Percentiles rank a stretch among this genome's conserved stretches.
Evolutionary conservation across 2,113 vertebrate genomes (phyloP).

Genomic region (Romanogobio albipinnatus): DNA sequence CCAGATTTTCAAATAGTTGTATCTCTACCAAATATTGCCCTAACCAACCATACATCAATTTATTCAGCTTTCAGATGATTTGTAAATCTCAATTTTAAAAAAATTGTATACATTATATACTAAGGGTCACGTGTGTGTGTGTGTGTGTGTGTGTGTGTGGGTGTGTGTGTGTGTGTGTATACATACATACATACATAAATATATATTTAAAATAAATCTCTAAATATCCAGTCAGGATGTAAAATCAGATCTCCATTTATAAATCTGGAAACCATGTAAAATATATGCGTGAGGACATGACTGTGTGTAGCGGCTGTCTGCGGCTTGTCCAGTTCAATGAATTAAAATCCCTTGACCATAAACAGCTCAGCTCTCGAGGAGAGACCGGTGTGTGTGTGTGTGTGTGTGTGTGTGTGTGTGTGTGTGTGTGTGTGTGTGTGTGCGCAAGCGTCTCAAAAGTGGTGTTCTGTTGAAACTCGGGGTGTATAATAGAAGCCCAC

Average conservation of each 20-base stretch:
- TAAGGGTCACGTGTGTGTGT: no score
- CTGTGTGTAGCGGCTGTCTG: background rate
- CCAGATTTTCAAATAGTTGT: no score
- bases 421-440: background rate
- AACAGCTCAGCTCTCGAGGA: slow-evolving; percentile 31
- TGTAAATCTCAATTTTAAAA: no score
- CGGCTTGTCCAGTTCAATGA: slow-evolving; percentile 39
- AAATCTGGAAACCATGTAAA: background rate
- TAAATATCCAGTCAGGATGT: background rate
- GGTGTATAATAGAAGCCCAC: slow-evolving; percentile 53
- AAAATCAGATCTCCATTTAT: background rate
- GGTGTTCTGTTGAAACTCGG: background rate
- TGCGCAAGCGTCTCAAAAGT: background rate
- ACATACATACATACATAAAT: no score
- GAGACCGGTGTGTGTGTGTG: background rate
- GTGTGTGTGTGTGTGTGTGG: no score
- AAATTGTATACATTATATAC: no score
- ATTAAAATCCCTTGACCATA: slow-evolving; percentile 27
- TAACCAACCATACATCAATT: no score
- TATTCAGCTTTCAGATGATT: no score
- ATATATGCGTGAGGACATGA: background rate
- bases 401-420: background rate
- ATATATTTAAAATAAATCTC: background rate
- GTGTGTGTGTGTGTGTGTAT: no score
- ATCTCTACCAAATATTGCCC: no score